Evolutionary conservation across 2,797 vertebrate genomes (phyloP).

Genomic region (Chromis chromis): DNA sequence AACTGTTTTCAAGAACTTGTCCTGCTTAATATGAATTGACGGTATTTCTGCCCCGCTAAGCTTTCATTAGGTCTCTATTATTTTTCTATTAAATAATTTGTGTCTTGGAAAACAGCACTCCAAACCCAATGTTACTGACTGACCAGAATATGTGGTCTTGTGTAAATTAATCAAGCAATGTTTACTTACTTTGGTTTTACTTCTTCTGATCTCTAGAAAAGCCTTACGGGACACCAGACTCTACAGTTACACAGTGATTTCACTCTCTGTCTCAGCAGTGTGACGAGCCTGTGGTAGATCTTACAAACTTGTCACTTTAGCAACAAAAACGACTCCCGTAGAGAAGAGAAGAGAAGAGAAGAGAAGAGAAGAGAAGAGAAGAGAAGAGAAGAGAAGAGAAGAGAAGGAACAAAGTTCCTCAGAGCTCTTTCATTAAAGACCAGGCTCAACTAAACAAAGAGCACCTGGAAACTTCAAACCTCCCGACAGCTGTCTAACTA

Average conservation of each 20-base stretch:
- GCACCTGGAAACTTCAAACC: conserved; percentile 77
- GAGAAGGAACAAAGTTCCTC: conserved; percentile 59
- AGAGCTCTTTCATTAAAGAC: conserved; percentile 62
- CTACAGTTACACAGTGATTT: conserved; percentile 10
- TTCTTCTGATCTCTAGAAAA: conserved; percentile 33
- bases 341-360: conserved; percentile 11
- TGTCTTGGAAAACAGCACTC: conserved; percentile 38
- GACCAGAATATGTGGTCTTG: conserved; percentile 28
- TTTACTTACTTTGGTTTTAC: conserved; percentile 1
- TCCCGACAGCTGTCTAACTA: conserved; percentile 66
- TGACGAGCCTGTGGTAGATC: conserved; percentile 33
- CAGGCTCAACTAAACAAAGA: conserved; percentile 67
- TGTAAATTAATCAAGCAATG: conserved; percentile 13
- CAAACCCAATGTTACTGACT: conserved; percentile 14
- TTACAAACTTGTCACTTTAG: conserved; percentile 68
- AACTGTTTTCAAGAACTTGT: conserved; percentile 51
- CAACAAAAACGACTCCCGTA: conserved; percentile 48
- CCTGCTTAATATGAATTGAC: conserved; percentile 57
- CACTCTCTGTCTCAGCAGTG: conserved; percentile 36
- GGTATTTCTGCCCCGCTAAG: conserved; percentile 54
- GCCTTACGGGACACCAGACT: conserved; percentile 45
- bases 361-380: conserved; percentile 11
- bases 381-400: conserved; percentile 20
- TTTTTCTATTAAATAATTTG: conserved; percentile 50
- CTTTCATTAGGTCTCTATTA: conserved; percentile 57